phyloP scores from a whole-genome alignment of 2,797 vertebrate species.

The Phoeniculus purpureus region DNA sequence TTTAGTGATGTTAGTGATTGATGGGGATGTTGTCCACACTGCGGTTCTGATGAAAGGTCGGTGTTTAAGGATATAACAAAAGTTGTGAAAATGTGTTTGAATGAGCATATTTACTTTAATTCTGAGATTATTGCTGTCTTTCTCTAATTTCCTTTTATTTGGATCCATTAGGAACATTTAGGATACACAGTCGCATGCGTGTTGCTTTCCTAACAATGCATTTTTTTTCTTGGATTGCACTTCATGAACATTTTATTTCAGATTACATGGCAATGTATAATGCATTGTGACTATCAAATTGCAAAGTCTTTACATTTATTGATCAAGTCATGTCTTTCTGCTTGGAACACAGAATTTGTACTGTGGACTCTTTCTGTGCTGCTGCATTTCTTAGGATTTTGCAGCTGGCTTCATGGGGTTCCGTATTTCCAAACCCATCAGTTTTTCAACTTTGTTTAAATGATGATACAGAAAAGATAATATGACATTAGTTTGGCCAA shows the following conservation, averaged over 20 bases:
- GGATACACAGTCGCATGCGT: neutral
- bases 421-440: neutral
- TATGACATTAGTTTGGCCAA: neutral
- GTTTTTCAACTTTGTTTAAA: neutral
- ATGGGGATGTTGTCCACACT: neutral
- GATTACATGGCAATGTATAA: neutral
- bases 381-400: neutral
- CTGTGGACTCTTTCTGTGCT: neutral
- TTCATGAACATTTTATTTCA: neutral
- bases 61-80: neutral
- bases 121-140: neutral
- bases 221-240: neutral
- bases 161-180: neutral
- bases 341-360: neutral
- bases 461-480: neutral
- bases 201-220: neutral
- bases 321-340: neutral
- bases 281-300: neutral
- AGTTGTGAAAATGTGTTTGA: neutral
- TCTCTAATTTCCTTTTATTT: neutral
- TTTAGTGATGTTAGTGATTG: neutral
- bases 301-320: neutral
- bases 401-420: neutral
- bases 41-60: neutral
- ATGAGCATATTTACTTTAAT: neutral